Conservation (phyloP, 53 echinoderm and acorn worm genomes). For the Luidia sarsii region DNA sequence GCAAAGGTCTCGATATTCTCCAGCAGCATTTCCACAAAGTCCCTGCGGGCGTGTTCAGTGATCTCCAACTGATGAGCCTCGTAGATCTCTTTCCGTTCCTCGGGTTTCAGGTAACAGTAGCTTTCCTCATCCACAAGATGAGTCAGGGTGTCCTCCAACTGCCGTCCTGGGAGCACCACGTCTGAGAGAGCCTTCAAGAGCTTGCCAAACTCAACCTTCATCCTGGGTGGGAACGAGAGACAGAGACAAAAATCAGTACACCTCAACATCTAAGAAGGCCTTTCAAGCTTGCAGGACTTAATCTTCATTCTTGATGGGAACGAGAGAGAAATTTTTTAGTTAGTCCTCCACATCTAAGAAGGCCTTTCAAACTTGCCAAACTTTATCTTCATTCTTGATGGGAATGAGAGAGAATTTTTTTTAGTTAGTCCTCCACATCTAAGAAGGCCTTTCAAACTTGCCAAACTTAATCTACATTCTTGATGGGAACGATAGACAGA, state of each 20-base stretch:
- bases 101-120: constrained; percentile 65
- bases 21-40: constrained; percentile 79
- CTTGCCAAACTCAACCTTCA: constrained; percentile 90
- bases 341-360: too few species aligned
- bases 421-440: too few species aligned
- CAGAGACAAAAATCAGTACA: background rate
- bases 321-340: too few species aligned
- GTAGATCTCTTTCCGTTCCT: constrained; percentile 76
- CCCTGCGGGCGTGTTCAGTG: constrained; percentile 48
- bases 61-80: constrained; percentile 76
- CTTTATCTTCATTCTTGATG: too few species aligned
- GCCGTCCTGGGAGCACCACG: constrained; percentile 72
- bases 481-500: too few species aligned
- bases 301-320: too few species aligned
- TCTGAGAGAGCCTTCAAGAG: constrained; percentile 64
- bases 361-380: too few species aligned
- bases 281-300: too few species aligned
- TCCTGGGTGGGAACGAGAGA: constrained; percentile 46
- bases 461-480: too few species aligned
- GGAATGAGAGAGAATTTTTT: too few species aligned
- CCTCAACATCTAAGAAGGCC: too few species aligned
- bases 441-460: too few species aligned
- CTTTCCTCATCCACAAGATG: constrained; percentile 68
- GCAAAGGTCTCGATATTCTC: constrained; percentile 65
- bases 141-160: constrained; percentile 59